Evolutionary conservation across 2,113 vertebrate species (phyloP).

Genomic region (Eonycteris spelaea): DNA sequence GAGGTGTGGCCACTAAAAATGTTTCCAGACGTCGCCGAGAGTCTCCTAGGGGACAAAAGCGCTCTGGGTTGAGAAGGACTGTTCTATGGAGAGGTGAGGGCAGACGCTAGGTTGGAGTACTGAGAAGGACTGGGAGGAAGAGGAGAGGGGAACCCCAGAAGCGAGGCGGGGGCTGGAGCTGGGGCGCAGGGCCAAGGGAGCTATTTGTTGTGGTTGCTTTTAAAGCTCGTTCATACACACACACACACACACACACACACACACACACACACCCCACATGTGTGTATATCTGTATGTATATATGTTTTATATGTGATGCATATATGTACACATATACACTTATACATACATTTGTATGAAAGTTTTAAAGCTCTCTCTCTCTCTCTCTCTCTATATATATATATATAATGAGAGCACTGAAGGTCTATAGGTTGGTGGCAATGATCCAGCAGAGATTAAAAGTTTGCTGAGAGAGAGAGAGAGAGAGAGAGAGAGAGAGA

Average conservation of each 20-base stretch:
- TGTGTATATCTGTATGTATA: too few relatives aligned
- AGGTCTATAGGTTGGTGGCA: neutral
- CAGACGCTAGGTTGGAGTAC: neutral
- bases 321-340: neutral
- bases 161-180: neutral
- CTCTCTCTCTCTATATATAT: too few relatives aligned
- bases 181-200: neutral
- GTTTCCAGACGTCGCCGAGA: neutral
- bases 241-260: too few relatives aligned
- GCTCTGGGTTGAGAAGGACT: neutral
- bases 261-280: too few relatives aligned
- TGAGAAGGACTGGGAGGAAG: neutral
- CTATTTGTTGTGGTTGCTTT: neutral
- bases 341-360: neutral
- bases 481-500: neutral
- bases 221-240: neutral
- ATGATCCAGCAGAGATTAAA: neutral
- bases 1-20: neutral
- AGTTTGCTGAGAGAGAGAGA: neutral
- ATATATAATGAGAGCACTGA: neutral
- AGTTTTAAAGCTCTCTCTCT: neutral
- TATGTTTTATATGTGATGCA: too few relatives aligned
- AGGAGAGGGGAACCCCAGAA: neutral
- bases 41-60: neutral
- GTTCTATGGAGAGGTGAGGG: neutral